Base-by-base conservation (phyloP, 2,888 invertebrate genomes). In the Diaphora mendica region DNA sequence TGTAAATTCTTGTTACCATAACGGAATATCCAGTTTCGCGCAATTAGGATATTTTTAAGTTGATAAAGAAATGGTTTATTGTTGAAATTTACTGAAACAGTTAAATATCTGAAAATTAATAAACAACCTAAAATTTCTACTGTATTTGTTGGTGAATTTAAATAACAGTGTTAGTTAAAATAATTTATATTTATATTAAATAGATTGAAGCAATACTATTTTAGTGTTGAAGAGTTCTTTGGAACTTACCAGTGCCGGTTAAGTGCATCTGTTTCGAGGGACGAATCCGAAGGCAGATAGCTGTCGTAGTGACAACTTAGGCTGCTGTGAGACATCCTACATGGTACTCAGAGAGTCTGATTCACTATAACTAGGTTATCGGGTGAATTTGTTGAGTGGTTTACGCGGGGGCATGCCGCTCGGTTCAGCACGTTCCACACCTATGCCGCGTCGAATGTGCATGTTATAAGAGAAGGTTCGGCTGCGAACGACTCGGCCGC, bases 291-390 rank as follows among this genome's bases (percentile, higher is more conserved):
- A 79, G 94, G 95, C 78, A 95, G 92, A 86, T 95, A 95, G 92
- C 93, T 93, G 93, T 94, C 94, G 88, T 95, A 95, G 89, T 94
- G 95, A 93, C 93, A 94, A 91, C 91, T 95, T 78, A 95, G 91
- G 91, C 95, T 95, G 92, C 94, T 95, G 92, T 95, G 95, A 91
- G 95, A 95, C 95, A 95, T 95, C 90, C 95, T 95, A 94, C 95
- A 95, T 95, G 94, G 93, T 95, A 94, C 92, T 91, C 89, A 84
- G 88, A 85, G 90, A 90, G 90, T 91, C 89, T 91, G 86, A 84
- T 91, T 89, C 91, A 92, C 92, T 91, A 89, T 82, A 90, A 91
- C 86, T 89, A 85, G 88, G 87, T 90, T 88, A 91, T 83, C 91
- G 91, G 84, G 87, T 84, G 85, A 90, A 88, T 87, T 84, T 84